These are phyloP conservation scores for Cygnus olor DNA, from an alignment of 2,797 vertebrate genomes.

Conservation along the genomic window DNA sequence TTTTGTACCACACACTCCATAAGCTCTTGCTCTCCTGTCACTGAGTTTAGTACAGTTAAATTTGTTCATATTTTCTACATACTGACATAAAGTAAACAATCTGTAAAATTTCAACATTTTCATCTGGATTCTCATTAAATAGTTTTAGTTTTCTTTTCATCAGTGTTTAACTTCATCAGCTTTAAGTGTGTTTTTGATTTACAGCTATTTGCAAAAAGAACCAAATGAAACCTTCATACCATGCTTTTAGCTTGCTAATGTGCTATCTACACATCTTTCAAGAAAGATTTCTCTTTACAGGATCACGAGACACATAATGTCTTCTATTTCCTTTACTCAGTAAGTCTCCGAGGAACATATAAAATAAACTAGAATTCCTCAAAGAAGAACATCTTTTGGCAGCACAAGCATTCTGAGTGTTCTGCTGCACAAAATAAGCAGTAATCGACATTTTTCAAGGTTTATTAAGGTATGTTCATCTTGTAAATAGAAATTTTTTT, in stretches of 20 bases:
- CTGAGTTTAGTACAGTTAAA: background rate
- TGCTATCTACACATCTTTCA: background rate
- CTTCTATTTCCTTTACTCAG: too few species aligned
- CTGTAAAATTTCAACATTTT: background rate
- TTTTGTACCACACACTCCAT: background rate
- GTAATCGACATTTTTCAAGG: background rate
- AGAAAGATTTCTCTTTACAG: background rate
- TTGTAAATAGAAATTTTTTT: background rate
- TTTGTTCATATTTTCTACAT: background rate
- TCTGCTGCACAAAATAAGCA: slow-evolving; percentile 24
- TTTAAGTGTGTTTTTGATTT: background rate
- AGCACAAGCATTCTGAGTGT: slow-evolving; percentile 42
- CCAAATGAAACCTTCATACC: background rate
- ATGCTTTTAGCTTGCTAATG: background rate
- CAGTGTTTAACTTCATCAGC: background rate
- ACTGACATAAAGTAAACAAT: background rate
- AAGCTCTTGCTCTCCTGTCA: background rate
- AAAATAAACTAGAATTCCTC: slow-evolving; percentile 6
- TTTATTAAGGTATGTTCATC: background rate
- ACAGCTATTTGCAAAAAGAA: background rate
- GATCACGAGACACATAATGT: background rate
- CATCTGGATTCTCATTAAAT: background rate
- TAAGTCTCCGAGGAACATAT: background rate
- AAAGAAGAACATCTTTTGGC: slow-evolving; percentile 8
- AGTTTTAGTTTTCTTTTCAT: background rate